Evolutionary conservation across 2,113 vertebrate genomes (phyloP), one percentile per base, ranked within the genome.

Genomic region (Typhlomys cinereus): DNA sequence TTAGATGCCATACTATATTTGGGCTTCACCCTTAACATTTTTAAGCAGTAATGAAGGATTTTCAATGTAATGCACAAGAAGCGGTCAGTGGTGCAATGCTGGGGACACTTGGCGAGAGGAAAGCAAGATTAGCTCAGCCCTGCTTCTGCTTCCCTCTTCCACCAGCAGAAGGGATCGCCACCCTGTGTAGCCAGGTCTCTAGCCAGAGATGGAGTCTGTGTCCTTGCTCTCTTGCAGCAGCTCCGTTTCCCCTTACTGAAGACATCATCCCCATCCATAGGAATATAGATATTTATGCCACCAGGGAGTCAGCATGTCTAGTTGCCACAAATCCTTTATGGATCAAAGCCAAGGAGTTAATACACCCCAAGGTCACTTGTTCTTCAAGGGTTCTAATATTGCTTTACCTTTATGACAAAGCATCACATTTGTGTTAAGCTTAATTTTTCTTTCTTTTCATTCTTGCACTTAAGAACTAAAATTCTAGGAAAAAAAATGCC

Each of bases 401-500:
- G 39, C 36, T 93, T 74, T 83, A 62, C 83, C 74, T 92, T 91
- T 82, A 57, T 93, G 69, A 85, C 50, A 94, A 96, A 75, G 29
- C 75, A 88, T 79, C 66, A 89, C 71, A 92, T 39, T 96, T n/a
- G 84, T 87, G 95, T 95, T 94, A 73, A 75, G 23, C n/a, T 88
- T 90, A 87, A 91, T 92, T 87, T 95, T 94, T 89, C 79, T 94
- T 85, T 94, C 67, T 94, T 94, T 93, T 74, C 41, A 36, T 66
- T 92, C 88, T 74, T 70, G 64, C 18, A 52, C 78, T 67, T 62
- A 82, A 88, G 67, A 94, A 85, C 69, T 88, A 85, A 94, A 96
- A 97, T 41, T 69, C 14, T 17, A 41, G 64, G 57, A 17, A 71
- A 88, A 78, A 82, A 86, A 86, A 78, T 39, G 0, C 1, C 1